Evolutionary conservation across 2,797 vertebrate genomes (phyloP).

Genomic region (Anabas testudineus): DNA sequence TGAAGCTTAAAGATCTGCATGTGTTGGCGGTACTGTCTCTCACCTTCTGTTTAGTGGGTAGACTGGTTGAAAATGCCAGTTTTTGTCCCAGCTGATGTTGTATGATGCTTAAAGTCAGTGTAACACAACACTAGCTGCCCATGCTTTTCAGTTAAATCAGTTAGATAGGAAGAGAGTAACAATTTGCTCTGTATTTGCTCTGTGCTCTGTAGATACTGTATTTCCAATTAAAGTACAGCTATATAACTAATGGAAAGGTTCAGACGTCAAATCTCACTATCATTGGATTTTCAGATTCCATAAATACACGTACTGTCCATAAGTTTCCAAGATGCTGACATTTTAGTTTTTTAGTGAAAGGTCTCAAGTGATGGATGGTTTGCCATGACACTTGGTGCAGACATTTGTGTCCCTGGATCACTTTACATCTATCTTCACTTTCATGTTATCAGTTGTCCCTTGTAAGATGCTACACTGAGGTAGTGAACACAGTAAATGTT

Average conservation of each 20-base stretch:
- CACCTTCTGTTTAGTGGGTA: conserved; percentile 46
- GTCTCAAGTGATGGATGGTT: neutral
- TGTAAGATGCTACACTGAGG: neutral
- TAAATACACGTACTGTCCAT: neutral
- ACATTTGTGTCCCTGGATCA: neutral
- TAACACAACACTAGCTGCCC: neutral
- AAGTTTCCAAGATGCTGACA: no score
- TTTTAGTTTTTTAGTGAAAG: neutral
- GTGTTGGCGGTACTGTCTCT: conserved; percentile 42
- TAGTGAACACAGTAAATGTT: neutral
- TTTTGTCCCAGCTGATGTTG: conserved; percentile 26
- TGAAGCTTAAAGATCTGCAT: conserved; percentile 29
- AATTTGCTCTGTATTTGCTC: no score
- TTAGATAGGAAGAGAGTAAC: neutral
- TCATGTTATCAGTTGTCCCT: no score
- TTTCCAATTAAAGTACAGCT: no score
- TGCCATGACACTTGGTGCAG: neutral
- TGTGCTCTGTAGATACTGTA: no score
- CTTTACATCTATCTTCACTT: neutral
- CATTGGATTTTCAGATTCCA: no score
- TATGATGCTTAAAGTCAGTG: conserved; percentile 3
- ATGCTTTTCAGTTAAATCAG: neutral
- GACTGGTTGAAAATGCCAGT: conserved; percentile 23
- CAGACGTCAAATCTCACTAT: no score
- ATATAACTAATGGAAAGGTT: neutral